These are phyloP conservation scores for Dusona sp. DNA, from an alignment of 2,888 invertebrate genomes.

Conservation along the genomic window DNA sequence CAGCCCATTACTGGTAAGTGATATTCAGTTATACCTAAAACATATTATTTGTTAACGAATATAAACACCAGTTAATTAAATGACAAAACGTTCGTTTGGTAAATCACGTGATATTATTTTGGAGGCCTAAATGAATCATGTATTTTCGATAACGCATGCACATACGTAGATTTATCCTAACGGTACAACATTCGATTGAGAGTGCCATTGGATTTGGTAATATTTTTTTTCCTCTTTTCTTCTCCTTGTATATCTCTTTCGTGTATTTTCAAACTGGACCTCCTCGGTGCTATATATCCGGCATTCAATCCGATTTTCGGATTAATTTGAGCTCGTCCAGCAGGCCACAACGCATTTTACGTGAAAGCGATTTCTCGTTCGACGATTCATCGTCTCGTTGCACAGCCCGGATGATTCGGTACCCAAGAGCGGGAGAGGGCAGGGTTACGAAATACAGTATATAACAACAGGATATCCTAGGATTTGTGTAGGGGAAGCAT, in stretches of 20 bases:
- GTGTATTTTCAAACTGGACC: neutral
- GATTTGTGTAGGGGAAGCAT: conserved; percentile 51
- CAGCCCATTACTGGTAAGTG: neutral
- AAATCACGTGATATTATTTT: neutral
- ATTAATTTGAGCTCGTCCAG: conserved; percentile 57
- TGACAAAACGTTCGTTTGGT: neutral
- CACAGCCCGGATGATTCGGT: conserved; percentile 21
- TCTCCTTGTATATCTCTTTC: neutral
- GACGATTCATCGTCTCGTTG: conserved; percentile 46
- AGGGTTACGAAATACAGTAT: conserved; percentile 17
- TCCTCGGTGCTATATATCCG: conserved; percentile 20
- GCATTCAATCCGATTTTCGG: conserved; percentile 61
- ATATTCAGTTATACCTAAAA: neutral
- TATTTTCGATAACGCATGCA: conserved; percentile 27
- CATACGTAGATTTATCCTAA: neutral
- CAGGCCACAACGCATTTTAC: conserved; percentile 62
- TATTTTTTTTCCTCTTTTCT: conserved; percentile 24
- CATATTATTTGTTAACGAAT: neutral
- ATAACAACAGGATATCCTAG: conserved; percentile 45
- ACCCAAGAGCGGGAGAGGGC: neutral
- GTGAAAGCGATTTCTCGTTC: conserved; percentile 64
- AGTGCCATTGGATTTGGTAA: neutral
- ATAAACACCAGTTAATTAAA: neutral
- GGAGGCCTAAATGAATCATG: neutral
- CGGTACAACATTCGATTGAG: conserved; percentile 29